These are phyloP conservation scores for Pyrocoelia pectoralis DNA, from an alignment of 2,888 invertebrate genomes.

Conservation along the genomic window DNA sequence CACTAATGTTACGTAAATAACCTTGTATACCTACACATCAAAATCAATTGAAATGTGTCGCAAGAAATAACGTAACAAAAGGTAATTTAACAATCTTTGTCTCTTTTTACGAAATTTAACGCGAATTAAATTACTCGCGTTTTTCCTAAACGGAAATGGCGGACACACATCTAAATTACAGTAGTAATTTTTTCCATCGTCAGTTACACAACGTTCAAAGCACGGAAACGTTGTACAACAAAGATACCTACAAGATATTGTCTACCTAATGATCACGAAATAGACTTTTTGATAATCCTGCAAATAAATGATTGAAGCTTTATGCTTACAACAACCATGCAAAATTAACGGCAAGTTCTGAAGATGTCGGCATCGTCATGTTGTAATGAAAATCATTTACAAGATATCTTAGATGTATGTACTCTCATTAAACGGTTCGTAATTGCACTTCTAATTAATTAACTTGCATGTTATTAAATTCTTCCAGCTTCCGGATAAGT, in stretches of 20 bases:
- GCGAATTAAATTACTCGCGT: background rate
- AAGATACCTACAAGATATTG: too few relatives aligned
- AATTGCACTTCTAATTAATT: conserved; percentile 22
- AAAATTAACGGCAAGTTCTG: background rate
- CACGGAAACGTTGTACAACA: too few relatives aligned
- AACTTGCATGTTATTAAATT: conserved; percentile 29
- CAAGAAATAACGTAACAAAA: too few relatives aligned
- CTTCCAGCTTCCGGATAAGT: conserved; percentile 22
- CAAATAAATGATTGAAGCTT: too few relatives aligned
- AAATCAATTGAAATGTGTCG: background rate
- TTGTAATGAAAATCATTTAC: conserved; percentile 9
- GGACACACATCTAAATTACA: background rate
- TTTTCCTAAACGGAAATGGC: background rate
- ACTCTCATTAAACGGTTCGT: conserved; percentile 13
- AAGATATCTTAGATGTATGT: conserved; percentile 6
- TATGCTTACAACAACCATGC: too few relatives aligned
- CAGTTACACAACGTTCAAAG: too few relatives aligned
- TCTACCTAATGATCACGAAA: too few relatives aligned
- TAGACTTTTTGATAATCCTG: too few relatives aligned
- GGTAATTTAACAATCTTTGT: background rate
- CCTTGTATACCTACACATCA: too few relatives aligned
- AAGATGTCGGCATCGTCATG: background rate
- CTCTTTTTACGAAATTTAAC: background rate
- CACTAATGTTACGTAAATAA: too few relatives aligned
- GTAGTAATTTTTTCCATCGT: background rate